Evolutionary conservation across 2,797 vertebrate genomes (phyloP), one percentile per base, ranked within the genome.

Genomic region (Myripristis jacobus): DNA sequence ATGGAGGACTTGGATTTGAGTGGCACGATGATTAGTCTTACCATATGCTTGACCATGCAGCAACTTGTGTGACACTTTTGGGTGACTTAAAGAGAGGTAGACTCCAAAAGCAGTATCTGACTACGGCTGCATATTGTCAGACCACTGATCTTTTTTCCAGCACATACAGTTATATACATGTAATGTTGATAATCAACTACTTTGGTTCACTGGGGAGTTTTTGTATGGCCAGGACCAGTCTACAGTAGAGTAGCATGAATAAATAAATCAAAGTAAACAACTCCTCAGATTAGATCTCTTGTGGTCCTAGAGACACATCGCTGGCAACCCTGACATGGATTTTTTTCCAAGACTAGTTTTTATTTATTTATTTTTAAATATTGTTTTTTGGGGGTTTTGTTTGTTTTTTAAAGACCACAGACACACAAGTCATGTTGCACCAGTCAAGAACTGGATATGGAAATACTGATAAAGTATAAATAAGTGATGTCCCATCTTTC

Each of bases 1-100:
- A 71, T 65, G 66, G 62, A 21, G 59, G 63, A 46, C 76, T 55
- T 83, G 69, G 52, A 82, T 77, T 71, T 72, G 70, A 80, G 80
- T 38, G 44, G 57, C 29, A 63, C 53, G 24, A 65, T 13, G 15
- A 68, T 66, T 48, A 25, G 6, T 46, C 56, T 51, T 69, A 68
- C 75, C 83, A 79, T n/a, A n/a, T n/a, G 52, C 52, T 48, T 19
- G 22, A 75, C 70, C 73, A 55, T 53, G 69, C 16, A 54, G 44
- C 44, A 47, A 47, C 5, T 47, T 44, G 15, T n/a, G 51, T 27
- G 19, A 18, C 15, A n/a, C 5, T 53, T 19, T 6, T 19, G 4
- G n/a, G 15, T 31, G 16, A 15, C 16, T n/a, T 18, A 13, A 9
- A 11, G 5, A 54, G 29, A 31, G 29, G 4, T 29, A n/a, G 6